phyloP scores from a whole-genome alignment of 2,797 vertebrate genomes.

The Coregonus sp. region DNA sequence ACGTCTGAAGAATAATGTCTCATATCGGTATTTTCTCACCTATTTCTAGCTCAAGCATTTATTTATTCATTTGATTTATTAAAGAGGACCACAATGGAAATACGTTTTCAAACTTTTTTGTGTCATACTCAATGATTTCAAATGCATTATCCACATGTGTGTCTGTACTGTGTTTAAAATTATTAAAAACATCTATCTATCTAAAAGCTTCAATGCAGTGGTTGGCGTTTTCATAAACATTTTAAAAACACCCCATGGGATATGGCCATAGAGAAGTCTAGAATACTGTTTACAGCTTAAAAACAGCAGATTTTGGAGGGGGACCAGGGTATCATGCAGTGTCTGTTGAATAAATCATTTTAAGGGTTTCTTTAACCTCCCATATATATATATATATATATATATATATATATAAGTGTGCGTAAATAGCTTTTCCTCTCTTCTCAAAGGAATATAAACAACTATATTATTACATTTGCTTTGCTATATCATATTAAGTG shows the following conservation, averaged over 20 bases:
- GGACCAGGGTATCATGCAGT: constrained; percentile 18
- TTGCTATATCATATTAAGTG: constrained; percentile 55
- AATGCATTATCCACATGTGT: background rate
- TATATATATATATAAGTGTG: background rate
- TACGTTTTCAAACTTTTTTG: too few species aligned
- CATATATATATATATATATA: constrained; percentile 26
- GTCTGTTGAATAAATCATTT: constrained; percentile 46
- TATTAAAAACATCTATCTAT: background rate
- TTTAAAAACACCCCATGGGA: constrained; percentile 10
- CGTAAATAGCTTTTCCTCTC: constrained; percentile 56
- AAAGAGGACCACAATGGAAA: too few species aligned
- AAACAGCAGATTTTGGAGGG: constrained; percentile 8
- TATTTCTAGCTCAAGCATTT: background rate
- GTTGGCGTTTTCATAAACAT: constrained; percentile 35
- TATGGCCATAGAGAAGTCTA: constrained; percentile 31
- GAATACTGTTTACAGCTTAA: constrained; percentile 30
- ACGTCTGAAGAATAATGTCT: background rate
- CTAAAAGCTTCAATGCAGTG: background rate
- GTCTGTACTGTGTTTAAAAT: background rate
- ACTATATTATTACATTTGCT: constrained; percentile 68
- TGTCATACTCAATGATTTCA: too few species aligned
- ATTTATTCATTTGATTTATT: too few species aligned
- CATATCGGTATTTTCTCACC: background rate
- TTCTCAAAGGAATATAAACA: constrained; percentile 63
- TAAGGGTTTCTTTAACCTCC: constrained; percentile 32